Evolutionary conservation across 1,140 invertebrate genomes (phyloP).

Genomic region (Brachionus calyciflorus): DNA sequence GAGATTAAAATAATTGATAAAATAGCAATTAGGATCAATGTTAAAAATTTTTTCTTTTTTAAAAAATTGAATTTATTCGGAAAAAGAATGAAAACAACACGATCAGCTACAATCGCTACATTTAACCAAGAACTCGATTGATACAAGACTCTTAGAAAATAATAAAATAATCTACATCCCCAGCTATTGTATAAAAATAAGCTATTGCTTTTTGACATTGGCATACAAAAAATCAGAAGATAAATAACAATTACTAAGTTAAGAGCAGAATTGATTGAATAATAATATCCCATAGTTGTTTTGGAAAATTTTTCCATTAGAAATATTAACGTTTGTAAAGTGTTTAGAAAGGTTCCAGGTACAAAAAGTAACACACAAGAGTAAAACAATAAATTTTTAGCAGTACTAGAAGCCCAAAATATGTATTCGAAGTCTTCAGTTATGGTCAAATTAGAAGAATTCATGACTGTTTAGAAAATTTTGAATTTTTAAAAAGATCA

Average conservation of each 20-base stretch:
- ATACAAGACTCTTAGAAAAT: background rate
- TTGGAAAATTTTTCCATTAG: background rate
- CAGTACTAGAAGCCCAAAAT: too few species aligned
- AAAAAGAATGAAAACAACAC: background rate
- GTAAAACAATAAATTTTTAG: too few species aligned
- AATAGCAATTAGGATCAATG: background rate
- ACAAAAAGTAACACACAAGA: background rate
- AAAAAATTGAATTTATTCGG: background rate
- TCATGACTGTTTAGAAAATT: too few species aligned
- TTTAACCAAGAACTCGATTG: slow-evolving; percentile 14
- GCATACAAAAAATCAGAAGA: background rate
- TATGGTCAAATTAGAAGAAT: too few species aligned
- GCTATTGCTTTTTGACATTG: background rate
- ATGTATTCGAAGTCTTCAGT: too few species aligned
- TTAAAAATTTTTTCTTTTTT: background rate
- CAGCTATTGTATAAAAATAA: background rate
- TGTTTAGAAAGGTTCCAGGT: background rate
- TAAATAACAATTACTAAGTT: background rate
- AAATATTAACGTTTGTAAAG: background rate
- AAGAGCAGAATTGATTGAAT: background rate
- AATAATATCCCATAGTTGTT: slow-evolving; percentile 9
- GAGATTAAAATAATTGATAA: background rate
- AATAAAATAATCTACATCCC: background rate
- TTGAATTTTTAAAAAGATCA: too few species aligned
- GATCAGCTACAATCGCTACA: background rate